Evolutionary conservation across 1,140 invertebrate genomes (phyloP), one percentile per base, ranked within the genome.

Genomic region (Onthophagus taurus): DNA sequence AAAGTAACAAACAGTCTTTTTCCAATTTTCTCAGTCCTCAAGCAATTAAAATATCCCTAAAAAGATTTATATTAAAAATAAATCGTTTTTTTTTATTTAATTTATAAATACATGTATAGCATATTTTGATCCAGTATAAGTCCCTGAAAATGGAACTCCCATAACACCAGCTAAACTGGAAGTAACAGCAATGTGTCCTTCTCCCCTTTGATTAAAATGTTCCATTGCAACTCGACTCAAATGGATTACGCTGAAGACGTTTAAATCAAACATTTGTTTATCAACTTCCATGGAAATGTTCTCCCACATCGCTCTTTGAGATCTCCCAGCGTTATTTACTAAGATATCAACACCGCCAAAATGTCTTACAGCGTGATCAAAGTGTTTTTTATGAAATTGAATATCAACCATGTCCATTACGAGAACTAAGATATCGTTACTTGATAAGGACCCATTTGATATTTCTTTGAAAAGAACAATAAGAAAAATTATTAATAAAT

Each of bases 281-380:
- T 93, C 87, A 0, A 92, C 85, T 34, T 70, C 55, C 0, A 88
- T 31, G 1, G 85, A 75, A 45, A 86, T 89, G 1, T 83, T 70
- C 44, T 82, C 77, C 79, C 84, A 91, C 16, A 60, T 46, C 2
- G 83, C 85, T 48, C 87, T 63, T 66, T 93, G 89, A 21, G 81
- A 82, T 50, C 85, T 65, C 2, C 86, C 87, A 9, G 85, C 86
- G 68, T 90, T 90, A 57, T 84, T 85, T 0, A 90, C 73, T 16
- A 90, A 67, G 46, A 89, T 76, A 63, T 90, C 83, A 6, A 90
- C 57, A 52, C 72, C 68, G 43, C 78, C 79, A 64, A 89, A 90
- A 58, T 84, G 75, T 13, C 72, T 55, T 0, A 89, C 53, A 2
- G 87, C 77, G 44, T 71, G 62, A 23, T 79, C 60, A 24, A 89